phyloP scores from a whole-genome alignment of 2,113 vertebrate species.

The Campylomormyrus numenius region DNA sequence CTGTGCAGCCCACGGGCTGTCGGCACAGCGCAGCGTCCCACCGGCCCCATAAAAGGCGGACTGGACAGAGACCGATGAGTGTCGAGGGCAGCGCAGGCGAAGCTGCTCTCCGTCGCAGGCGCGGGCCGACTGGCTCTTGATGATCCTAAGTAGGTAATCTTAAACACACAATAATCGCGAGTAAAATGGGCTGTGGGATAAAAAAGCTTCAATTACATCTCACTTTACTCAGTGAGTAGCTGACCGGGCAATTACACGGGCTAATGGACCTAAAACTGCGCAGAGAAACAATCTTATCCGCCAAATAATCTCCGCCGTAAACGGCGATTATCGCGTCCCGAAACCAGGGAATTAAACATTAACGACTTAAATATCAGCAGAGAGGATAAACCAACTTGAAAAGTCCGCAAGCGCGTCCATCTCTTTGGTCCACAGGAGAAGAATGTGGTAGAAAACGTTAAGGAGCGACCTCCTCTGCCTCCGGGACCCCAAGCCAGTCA shows the following conservation, averaged over 20 bases:
- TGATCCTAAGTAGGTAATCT: slow-evolving; percentile 90
- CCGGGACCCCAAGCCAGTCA: slow-evolving; percentile 42
- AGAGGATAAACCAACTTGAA: slow-evolving; percentile 53
- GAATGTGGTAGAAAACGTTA: slow-evolving; percentile 49
- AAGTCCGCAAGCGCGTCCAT: slow-evolving; percentile 58
- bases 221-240: neutral
- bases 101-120: slow-evolving; percentile 81
- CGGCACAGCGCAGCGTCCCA: slow-evolving; percentile 49
- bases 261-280: neutral
- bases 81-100: slow-evolving; percentile 80
- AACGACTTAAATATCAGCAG: neutral
- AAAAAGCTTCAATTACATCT: neutral
- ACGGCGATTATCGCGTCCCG: neutral
- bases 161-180: slow-evolving; percentile 36
- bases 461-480: slow-evolving; percentile 42
- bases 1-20: slow-evolving; percentile 44
- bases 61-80: slow-evolving; percentile 85
- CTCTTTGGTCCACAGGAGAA: slow-evolving; percentile 58
- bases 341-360: neutral
- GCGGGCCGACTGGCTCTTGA: slow-evolving; percentile 79
- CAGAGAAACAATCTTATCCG: neutral
- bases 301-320: neutral
- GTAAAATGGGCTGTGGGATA: neutral
- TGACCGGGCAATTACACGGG: neutral
- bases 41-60: slow-evolving; percentile 78